A percentile compares a stretch with the other conserved stretches of the same genome.
Conservation (phyloP, 2,888 invertebrate species). For the Meta bourneti region DNA sequence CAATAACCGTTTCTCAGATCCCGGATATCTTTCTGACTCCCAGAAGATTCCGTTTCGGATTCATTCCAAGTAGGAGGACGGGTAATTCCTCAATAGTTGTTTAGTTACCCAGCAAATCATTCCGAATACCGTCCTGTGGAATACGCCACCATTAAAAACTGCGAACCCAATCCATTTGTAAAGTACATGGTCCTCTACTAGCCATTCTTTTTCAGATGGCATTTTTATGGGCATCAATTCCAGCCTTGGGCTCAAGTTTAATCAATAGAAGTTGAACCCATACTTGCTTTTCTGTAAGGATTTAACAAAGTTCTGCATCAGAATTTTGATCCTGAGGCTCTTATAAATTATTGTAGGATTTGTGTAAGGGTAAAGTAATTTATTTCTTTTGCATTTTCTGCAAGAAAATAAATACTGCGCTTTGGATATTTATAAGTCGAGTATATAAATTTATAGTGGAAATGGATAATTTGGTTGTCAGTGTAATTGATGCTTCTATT, state of each 20-base stretch:
- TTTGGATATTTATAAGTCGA: not conserved
- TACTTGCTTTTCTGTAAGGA: not conserved
- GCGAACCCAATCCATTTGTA: conserved; percentile 23
- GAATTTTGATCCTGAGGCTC: not conserved
- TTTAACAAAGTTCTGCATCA: not conserved
- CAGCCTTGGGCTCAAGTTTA: conserved; percentile 6
- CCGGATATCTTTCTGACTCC: conserved; percentile 13
- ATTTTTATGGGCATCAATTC: conserved; percentile 50
- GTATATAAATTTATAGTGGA: too few relatives aligned
- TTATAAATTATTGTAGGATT: not conserved
- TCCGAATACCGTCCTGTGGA: conserved; percentile 23
- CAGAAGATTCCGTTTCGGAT: conserved; percentile 4
- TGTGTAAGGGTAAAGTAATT: not conserved
- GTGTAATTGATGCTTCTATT: too few relatives aligned
- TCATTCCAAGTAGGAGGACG: conserved; percentile 8
- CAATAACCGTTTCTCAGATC: conserved; percentile 62
- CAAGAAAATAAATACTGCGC: not conserved
- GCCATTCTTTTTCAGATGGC: conserved; percentile 40
- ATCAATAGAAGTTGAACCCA: conserved; percentile 36
- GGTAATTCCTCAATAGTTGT: conserved; percentile 31
- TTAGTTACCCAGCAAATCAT: conserved; percentile 56
- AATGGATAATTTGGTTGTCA: too few relatives aligned
- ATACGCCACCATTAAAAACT: conserved; percentile 57
- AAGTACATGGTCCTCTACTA: conserved; percentile 21
- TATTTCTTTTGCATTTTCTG: not conserved